phyloP scores from a whole-genome alignment of 2,888 invertebrate species.

The Lasioglossum oenotherae region DNA sequence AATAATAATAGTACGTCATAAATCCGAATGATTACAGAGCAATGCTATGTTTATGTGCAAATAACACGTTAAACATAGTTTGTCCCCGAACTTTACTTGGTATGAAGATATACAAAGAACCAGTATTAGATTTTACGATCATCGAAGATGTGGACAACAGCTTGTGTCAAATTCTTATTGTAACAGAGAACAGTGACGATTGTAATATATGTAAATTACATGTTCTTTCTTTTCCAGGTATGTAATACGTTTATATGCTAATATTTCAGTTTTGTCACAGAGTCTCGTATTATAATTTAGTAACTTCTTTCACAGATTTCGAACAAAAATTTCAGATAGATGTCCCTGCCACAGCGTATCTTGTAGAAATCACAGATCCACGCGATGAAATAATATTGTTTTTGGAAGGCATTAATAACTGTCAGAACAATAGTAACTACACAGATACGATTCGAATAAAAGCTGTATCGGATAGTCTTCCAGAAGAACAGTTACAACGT shows the following conservation, averaged over 20 bases:
- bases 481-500: slow-evolving; percentile 84
- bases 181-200: slow-evolving; percentile 59
- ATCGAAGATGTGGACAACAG: slow-evolving; percentile 69
- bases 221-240: slow-evolving; percentile 78
- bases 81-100: slow-evolving; percentile 75
- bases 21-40: slow-evolving; percentile 63
- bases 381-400: slow-evolving; percentile 78
- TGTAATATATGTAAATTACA: slow-evolving; percentile 58
- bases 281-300: not conserved
- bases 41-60: slow-evolving; percentile 74
- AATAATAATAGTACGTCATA: not conserved
- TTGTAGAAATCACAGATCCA: slow-evolving; percentile 75
- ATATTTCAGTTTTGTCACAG: slow-evolving; percentile 9
- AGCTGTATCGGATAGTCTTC: slow-evolving; percentile 83
- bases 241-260: slow-evolving; percentile 20
- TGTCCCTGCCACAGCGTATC: slow-evolving; percentile 74
- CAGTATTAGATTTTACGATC: slow-evolving; percentile 74
- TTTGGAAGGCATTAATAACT: slow-evolving; percentile 76
- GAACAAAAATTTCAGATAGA: slow-evolving; percentile 77
- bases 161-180: slow-evolving; percentile 72
- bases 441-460: slow-evolving; percentile 80
- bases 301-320: slow-evolving; percentile 69
- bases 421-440: slow-evolving; percentile 27
- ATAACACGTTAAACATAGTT: slow-evolving; percentile 72
- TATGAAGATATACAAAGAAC: slow-evolving; percentile 69